These are phyloP conservation scores for Psophia crepitans DNA, from an alignment of 2,113 vertebrate species.

Conservation along the genomic window DNA sequence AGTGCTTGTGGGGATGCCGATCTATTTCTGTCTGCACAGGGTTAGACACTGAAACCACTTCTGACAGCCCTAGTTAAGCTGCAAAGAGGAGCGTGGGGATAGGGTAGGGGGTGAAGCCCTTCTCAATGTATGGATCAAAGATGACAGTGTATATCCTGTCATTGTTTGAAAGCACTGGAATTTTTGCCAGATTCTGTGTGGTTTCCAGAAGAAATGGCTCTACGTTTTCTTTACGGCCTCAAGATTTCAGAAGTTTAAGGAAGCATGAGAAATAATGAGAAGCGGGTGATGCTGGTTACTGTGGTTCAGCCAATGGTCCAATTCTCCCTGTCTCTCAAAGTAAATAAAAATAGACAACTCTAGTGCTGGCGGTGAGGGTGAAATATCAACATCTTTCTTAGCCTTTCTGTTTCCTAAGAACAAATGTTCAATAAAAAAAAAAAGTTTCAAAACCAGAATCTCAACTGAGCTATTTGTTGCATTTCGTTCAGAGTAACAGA, in stretches of 20 bases:
- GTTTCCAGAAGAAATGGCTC: neutral
- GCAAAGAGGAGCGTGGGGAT: neutral
- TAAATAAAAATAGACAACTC: conserved; percentile 50
- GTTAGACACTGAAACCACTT: conserved; percentile 42
- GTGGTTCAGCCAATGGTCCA: neutral
- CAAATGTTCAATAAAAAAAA: neutral
- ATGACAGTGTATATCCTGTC: neutral
- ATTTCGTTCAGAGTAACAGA: neutral
- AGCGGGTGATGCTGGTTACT: neutral
- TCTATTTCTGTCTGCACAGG: neutral
- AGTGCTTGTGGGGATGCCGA: neutral
- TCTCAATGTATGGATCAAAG: conserved; percentile 10
- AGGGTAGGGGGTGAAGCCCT: neutral
- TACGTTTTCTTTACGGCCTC: neutral
- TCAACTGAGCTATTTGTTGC: neutral
- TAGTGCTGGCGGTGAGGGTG: neutral
- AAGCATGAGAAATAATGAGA: conserved; percentile 8
- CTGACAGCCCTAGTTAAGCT: conserved; percentile 27
- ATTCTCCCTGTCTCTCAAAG: neutral
- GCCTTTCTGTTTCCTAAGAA: neutral
- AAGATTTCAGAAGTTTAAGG: conserved; percentile 34
- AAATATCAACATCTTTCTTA: neutral
- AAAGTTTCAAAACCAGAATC: neutral
- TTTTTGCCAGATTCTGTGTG: neutral
- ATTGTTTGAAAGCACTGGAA: conserved; percentile 6